A percentile compares a stretch with the other conserved stretches of the same genome.
Conservation (phyloP, 2,113 vertebrate species). For the Oncorhynchus nerka region DNA sequence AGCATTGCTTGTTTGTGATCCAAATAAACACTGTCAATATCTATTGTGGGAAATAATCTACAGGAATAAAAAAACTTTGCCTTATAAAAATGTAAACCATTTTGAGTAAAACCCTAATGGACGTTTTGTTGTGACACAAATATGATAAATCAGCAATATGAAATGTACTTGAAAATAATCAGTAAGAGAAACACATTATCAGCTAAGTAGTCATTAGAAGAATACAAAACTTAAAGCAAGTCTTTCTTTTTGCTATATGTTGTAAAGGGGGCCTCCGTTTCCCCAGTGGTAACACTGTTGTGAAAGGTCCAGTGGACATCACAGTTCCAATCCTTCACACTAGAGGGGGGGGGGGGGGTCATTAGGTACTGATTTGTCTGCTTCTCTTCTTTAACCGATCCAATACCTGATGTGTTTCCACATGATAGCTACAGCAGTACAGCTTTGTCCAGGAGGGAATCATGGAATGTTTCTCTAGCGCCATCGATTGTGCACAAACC, state of each 20-base stretch:
- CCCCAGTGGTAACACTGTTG: conserved; percentile 23
- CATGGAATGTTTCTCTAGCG: conserved; percentile 67
- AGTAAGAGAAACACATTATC: too few relatives aligned
- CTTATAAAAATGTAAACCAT: neutral
- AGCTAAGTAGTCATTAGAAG: neutral
- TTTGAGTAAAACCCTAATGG: neutral
- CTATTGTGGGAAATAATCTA: neutral
- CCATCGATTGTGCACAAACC: conserved; percentile 80
- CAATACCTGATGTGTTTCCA: conserved; percentile 61
- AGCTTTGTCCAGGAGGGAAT: conserved; percentile 67
- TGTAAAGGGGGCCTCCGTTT: conserved; percentile 12
- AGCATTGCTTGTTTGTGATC: neutral
- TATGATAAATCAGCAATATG: too few relatives aligned
- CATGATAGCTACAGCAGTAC: conserved; percentile 74
- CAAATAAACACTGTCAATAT: too few relatives aligned
- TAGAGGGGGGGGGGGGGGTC: conserved; percentile 35
- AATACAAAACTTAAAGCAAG: conserved; percentile 81
- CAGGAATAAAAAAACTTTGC: too few relatives aligned
- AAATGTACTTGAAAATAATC: too few relatives aligned
- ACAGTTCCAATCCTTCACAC: conserved; percentile 63
- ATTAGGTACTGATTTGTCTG: conserved; percentile 35
- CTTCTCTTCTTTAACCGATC: conserved; percentile 68
- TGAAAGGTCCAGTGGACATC: neutral
- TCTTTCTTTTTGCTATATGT: conserved; percentile 53
- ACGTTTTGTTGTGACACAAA: too few relatives aligned